Conservation (phyloP, 2,888 invertebrate genomes). For the Diabrotica balteata region DNA sequence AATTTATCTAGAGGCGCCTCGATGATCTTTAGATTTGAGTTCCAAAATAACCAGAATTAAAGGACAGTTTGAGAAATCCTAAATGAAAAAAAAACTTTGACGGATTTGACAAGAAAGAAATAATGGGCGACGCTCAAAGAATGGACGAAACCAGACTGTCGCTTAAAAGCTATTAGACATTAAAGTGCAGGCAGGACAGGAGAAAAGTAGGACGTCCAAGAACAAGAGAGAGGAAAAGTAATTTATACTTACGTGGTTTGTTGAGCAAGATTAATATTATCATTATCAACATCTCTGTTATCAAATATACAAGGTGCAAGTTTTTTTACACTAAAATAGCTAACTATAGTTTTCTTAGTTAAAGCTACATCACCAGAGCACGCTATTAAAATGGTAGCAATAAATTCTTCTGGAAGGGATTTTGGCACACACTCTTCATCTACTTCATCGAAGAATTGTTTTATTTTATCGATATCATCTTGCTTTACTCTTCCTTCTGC, state of each 20-base stretch:
- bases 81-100: too few relatives aligned
- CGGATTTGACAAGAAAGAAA: too few relatives aligned
- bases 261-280: background rate
- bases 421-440: background rate
- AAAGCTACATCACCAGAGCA: background rate
- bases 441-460: background rate
- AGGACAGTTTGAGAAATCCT: too few relatives aligned
- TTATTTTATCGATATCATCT: conserved; percentile 1
- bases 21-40: too few relatives aligned
- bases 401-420: background rate
- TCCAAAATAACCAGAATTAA: too few relatives aligned
- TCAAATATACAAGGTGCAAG: background rate
- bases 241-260: background rate
- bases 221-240: background rate
- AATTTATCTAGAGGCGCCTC: too few relatives aligned
- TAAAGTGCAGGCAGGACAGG: too few relatives aligned
- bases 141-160: too few relatives aligned
- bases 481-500: background rate
- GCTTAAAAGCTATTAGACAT: too few relatives aligned
- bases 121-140: too few relatives aligned
- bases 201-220: background rate
- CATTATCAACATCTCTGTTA: background rate
- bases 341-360: background rate
- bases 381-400: background rate
- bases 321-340: background rate